phyloP scores from a whole-genome alignment of 2,888 invertebrate genomes.

The Phasia obesa region DNA sequence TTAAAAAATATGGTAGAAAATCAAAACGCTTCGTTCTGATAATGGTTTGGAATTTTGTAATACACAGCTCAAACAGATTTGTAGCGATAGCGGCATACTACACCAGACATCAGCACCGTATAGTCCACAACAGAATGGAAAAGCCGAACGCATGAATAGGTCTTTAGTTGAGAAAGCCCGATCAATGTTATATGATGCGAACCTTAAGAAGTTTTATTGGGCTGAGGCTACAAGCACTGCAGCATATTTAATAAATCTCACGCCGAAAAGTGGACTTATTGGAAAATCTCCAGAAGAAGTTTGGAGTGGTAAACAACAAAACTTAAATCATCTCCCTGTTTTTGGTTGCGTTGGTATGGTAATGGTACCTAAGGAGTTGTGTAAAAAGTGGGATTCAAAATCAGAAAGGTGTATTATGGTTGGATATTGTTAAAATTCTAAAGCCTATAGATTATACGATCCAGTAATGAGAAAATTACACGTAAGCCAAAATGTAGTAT shows the following conservation, averaged over 20 bases:
- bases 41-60: no score
- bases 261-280: background rate
- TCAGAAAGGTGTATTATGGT: background rate
- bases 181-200: constrained; percentile 30
- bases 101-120: background rate
- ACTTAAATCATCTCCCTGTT: background rate
- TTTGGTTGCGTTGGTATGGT: background rate
- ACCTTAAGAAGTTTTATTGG: constrained; percentile 8
- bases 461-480: constrained; percentile 31
- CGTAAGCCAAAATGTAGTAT: constrained; percentile 44
- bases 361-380: background rate
- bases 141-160: constrained; percentile 15
- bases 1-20: constrained; percentile 32
- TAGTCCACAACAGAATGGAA: constrained; percentile 23
- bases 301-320: constrained; percentile 6
- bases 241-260: background rate
- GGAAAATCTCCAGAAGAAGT: constrained; percentile 27
- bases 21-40: no score
- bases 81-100: background rate
- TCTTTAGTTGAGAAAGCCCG: background rate
- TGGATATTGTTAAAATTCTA: constrained; percentile 21
- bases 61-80: no score
- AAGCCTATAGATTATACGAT: constrained; percentile 39
- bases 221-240: background rate
- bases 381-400: background rate